Percentiles rank a stretch among this genome's conserved stretches.
Evolutionary conservation across 2,113 vertebrate species (phyloP).

Genomic region (Anhinga rufa): DNA sequence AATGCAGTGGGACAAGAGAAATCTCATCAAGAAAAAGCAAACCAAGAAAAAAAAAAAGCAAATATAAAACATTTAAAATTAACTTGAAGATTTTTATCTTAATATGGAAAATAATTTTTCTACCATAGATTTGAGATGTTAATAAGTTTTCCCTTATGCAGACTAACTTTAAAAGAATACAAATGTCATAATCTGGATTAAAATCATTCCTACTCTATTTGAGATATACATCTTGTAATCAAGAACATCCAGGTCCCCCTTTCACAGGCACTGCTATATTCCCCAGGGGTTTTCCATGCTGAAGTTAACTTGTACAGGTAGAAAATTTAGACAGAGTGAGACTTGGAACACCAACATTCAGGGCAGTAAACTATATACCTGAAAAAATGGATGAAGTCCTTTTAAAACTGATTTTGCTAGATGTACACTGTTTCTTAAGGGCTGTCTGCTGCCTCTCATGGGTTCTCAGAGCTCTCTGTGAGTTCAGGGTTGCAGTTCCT

Average conservation of each 20-base stretch:
- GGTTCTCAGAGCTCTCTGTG: neutral
- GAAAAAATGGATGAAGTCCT: neutral
- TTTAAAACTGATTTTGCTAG: neutral
- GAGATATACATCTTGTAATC: constrained; percentile 43
- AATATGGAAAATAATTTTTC: constrained; percentile 28
- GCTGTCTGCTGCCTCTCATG: neutral
- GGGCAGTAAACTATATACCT: neutral
- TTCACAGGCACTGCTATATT: constrained; percentile 23
- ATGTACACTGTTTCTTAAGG: neutral
- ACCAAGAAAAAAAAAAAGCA: neutral
- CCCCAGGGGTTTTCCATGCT: constrained; percentile 13
- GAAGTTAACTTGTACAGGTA: neutral
- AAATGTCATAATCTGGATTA: constrained; percentile 60
- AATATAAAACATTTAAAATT: constrained; percentile 68
- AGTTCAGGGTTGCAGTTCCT: neutral
- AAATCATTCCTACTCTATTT: constrained; percentile 54
- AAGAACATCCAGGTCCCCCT: constrained; percentile 44
- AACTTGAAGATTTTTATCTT: constrained; percentile 51
- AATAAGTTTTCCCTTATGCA: constrained; percentile 24
- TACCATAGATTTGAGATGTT: constrained; percentile 37
- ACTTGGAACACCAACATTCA: neutral
- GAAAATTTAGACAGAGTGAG: constrained; percentile 24
- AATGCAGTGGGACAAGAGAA: constrained; percentile 1
- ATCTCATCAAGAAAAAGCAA: constrained; percentile 59
- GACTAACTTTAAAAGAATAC: constrained; percentile 67